Percentiles rank a stretch among this genome's conserved stretches.
Conservation (phyloP, 1,140 invertebrate genomes). For the Hermetia illucens region DNA sequence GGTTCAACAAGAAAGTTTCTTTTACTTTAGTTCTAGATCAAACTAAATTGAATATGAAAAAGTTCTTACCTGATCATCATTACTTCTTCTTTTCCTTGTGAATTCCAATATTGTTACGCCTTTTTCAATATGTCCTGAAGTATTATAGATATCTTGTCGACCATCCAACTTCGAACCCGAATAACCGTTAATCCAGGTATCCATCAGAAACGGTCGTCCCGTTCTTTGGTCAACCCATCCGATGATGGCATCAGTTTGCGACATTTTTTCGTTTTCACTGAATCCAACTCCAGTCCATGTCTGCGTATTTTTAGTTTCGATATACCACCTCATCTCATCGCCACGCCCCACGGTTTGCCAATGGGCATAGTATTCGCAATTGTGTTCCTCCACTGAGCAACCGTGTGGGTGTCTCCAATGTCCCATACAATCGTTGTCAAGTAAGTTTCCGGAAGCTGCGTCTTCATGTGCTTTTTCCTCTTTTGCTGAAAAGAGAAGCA, state of each 20-base stretch:
- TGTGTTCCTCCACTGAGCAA: conserved; percentile 50
- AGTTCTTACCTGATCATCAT: conserved; percentile 46
- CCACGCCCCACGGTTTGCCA: conserved; percentile 68
- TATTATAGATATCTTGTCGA: conserved; percentile 59
- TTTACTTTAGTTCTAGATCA: no score
- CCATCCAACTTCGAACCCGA: conserved; percentile 59
- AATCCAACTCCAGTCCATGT: conserved; percentile 92
- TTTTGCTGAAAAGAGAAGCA: no score
- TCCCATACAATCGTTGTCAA: conserved; percentile 49
- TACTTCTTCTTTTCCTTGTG: conserved; percentile 58
- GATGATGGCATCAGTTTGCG: conserved; percentile 43
- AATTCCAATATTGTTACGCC: conserved; percentile 70
- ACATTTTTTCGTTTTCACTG: conserved; percentile 72
- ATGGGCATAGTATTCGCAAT: conserved; percentile 68
- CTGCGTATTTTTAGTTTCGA: conserved; percentile 66
- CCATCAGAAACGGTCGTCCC: conserved; percentile 69
- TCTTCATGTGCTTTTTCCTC: no score
- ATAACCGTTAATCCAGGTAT: conserved; percentile 73
- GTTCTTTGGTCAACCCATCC: conserved; percentile 75
- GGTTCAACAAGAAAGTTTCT: no score
- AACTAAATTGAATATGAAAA: not conserved
- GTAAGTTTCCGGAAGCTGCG: conserved; percentile 13
- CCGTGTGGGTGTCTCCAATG: conserved; percentile 62
- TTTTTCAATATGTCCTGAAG: conserved; percentile 50
- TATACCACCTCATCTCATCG: conserved; percentile 72